Percentiles rank a stretch among this genome's conserved stretches.
phyloP scores from a whole-genome alignment of 2,888 invertebrate genomes.

The Scrobipalpa atriplicella region DNA sequence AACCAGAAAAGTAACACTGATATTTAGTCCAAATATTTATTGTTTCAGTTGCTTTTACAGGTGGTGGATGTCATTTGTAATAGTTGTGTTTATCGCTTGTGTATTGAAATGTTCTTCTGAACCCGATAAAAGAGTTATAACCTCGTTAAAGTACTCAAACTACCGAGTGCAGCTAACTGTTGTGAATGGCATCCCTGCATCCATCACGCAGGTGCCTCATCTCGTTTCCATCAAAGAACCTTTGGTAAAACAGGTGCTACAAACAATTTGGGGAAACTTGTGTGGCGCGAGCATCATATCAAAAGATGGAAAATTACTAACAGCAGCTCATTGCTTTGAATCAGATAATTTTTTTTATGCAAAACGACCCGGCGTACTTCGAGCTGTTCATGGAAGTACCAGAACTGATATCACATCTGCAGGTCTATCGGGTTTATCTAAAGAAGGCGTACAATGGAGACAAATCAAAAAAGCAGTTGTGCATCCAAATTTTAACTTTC shows the following conservation, averaged over 20 bases:
- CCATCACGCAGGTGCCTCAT: slow-evolving; percentile 52
- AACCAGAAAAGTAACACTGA: no score
- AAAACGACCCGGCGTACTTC: slow-evolving; percentile 41
- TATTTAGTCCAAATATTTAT: no score
- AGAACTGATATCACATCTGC: slow-evolving; percentile 45
- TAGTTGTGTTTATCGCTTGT: background rate
- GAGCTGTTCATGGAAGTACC: slow-evolving; percentile 56
- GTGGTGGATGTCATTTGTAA: background rate
- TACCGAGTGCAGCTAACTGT: slow-evolving; percentile 49
- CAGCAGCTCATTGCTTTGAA: slow-evolving; percentile 72
- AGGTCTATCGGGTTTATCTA: slow-evolving; percentile 25
- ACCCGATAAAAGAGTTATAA: slow-evolving; percentile 54
- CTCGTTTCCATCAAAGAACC: slow-evolving; percentile 62
- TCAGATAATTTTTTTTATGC: slow-evolving; percentile 48
- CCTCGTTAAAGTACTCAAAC: slow-evolving; percentile 56
- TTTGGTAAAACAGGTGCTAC: background rate
- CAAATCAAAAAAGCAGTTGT: slow-evolving; percentile 37
- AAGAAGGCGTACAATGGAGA: slow-evolving; percentile 46
- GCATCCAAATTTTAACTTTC: slow-evolving; percentile 46
- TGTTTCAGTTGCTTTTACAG: background rate
- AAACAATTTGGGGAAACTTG: slow-evolving; percentile 52
- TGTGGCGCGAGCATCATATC: slow-evolving; percentile 67
- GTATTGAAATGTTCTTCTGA: background rate
- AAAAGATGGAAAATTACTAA: slow-evolving; percentile 45
- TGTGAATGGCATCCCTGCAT: slow-evolving; percentile 54